Percentiles rank a stretch among this genome's conserved stretches.
These are phyloP conservation scores for Choristoneura rosaceana DNA, from an alignment of 2,888 invertebrate genomes.

Conservation along the genomic window DNA sequence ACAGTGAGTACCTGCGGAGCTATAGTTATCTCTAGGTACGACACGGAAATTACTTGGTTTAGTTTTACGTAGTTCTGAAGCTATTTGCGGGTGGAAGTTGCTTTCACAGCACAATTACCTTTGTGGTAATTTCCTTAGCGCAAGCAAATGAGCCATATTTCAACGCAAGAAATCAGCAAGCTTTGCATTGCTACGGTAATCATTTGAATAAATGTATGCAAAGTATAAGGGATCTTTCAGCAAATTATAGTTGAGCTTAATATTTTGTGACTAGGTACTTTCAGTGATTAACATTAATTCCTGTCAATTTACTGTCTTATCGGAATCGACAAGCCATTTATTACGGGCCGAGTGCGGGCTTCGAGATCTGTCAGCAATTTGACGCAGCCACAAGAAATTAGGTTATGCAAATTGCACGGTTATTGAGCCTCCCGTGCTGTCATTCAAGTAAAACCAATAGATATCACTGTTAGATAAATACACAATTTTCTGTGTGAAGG, in stretches of 20 bases:
- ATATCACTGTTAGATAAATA: slow-evolving; percentile 58
- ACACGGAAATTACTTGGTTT: slow-evolving; percentile 39
- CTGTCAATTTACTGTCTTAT: slow-evolving; percentile 63
- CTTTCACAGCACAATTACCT: slow-evolving; percentile 34
- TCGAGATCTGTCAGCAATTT: slow-evolving; percentile 70
- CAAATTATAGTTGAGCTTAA: neutral
- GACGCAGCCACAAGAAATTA: slow-evolving; percentile 71
- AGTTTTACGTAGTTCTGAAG: slow-evolving; percentile 37
- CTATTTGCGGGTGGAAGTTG: slow-evolving; percentile 34
- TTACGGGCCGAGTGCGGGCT: slow-evolving; percentile 58
- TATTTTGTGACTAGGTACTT: neutral
- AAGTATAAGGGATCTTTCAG: neutral
- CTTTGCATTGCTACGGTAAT: neutral
- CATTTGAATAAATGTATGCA: neutral
- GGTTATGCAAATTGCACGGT: slow-evolving; percentile 75
- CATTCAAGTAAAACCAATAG: slow-evolving; percentile 62
- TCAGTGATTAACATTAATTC: slow-evolving; percentile 53
- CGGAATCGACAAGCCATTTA: slow-evolving; percentile 64
- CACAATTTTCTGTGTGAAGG: slow-evolving; percentile 42
- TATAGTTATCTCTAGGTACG: slow-evolving; percentile 20
- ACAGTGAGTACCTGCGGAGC: slow-evolving; percentile 17
- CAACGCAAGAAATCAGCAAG: neutral
- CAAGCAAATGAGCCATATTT: slow-evolving; percentile 23
- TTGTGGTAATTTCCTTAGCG: slow-evolving; percentile 12
- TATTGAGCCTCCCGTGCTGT: slow-evolving; percentile 63